A percentile compares a stretch with the other conserved stretches of the same genome.
Evolutionary conservation across 2,113 vertebrate species (phyloP).

Genomic region (Erythrolamprus reginae): DNA sequence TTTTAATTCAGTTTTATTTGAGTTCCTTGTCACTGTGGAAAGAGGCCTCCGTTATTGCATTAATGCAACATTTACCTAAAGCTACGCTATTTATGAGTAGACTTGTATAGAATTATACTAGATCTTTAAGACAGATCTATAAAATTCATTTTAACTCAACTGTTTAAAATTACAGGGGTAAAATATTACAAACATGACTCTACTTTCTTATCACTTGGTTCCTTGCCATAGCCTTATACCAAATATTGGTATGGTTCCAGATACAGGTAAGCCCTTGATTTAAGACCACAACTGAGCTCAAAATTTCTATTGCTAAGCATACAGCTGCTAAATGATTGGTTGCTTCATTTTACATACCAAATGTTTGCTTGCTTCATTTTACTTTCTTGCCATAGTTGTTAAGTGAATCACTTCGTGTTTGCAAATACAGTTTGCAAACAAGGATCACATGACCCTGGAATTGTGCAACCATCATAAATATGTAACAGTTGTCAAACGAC

Average conservation of each 20-base stretch:
- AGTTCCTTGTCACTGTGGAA: slow-evolving; percentile 17
- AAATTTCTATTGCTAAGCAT: neutral
- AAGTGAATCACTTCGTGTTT: neutral
- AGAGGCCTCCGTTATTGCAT: neutral
- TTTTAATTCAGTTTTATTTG: slow-evolving; percentile 22
- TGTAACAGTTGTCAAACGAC: neutral
- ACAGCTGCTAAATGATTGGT: neutral
- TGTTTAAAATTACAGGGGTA: slow-evolving; percentile 14
- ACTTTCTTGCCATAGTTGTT: neutral
- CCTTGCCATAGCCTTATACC: neutral
- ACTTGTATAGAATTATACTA: neutral
- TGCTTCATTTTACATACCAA: neutral
- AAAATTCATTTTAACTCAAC: slow-evolving; percentile 56
- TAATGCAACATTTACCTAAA: neutral
- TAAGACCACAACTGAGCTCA: neutral
- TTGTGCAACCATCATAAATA: neutral
- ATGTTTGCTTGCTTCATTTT: neutral
- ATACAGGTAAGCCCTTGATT: neutral
- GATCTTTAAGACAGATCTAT: slow-evolving; percentile 39
- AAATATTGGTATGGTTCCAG: neutral
- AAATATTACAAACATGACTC: neutral
- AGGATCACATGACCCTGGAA: neutral
- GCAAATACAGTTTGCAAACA: neutral
- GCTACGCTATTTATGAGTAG: neutral
- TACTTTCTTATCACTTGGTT: neutral